A percentile compares a stretch with the other conserved stretches of the same genome.
phyloP scores from a whole-genome alignment of 2,888 invertebrate species.

The Zonitis immaculata region DNA sequence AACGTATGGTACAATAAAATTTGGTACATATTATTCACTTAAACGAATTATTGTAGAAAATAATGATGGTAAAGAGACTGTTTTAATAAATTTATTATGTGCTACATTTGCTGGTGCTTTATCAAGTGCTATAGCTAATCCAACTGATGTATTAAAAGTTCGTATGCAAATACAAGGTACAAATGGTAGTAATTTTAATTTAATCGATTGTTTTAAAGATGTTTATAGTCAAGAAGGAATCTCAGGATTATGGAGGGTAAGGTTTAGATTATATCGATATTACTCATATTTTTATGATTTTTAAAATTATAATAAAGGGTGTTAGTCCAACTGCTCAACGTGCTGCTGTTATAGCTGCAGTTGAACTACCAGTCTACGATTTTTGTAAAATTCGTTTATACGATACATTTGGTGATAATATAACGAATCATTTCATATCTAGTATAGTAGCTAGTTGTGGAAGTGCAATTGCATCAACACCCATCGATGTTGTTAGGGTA shows the following conservation, averaged over 20 bases:
- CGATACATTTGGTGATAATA: slow-evolving; percentile 68
- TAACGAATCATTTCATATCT: slow-evolving; percentile 85
- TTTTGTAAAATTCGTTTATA: slow-evolving; percentile 74
- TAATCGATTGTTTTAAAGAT: slow-evolving; percentile 75
- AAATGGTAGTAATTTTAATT: slow-evolving; percentile 49
- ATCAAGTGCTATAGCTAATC: slow-evolving; percentile 92
- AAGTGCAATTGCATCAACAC: slow-evolving; percentile 90
- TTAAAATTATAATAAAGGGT: slow-evolving; percentile 54
- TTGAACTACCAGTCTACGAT: slow-evolving; percentile 92
- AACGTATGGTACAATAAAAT: slow-evolving; percentile 94
- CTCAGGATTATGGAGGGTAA: slow-evolving; percentile 81
- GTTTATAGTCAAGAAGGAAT: slow-evolving; percentile 81
- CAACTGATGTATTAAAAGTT: slow-evolving; percentile 94
- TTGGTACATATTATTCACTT: slow-evolving; percentile 90
- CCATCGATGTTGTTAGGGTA: slow-evolving; percentile 89
- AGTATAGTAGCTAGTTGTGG: slow-evolving; percentile 89
- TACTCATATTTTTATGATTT: background rate
- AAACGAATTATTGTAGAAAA: slow-evolving; percentile 65
- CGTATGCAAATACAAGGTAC: slow-evolving; percentile 80
- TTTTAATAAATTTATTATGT: slow-evolving; percentile 72
- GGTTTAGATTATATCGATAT: slow-evolving; percentile 20
- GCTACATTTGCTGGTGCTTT: slow-evolving; percentile 83
- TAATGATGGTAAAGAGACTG: slow-evolving; percentile 51
- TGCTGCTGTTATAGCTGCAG: slow-evolving; percentile 89
- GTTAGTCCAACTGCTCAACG: slow-evolving; percentile 90